Evolutionary conservation across 1,140 invertebrate genomes (phyloP), one percentile per base, ranked within the genome.

Genomic region (Macrobrachium rosenbergii): DNA sequence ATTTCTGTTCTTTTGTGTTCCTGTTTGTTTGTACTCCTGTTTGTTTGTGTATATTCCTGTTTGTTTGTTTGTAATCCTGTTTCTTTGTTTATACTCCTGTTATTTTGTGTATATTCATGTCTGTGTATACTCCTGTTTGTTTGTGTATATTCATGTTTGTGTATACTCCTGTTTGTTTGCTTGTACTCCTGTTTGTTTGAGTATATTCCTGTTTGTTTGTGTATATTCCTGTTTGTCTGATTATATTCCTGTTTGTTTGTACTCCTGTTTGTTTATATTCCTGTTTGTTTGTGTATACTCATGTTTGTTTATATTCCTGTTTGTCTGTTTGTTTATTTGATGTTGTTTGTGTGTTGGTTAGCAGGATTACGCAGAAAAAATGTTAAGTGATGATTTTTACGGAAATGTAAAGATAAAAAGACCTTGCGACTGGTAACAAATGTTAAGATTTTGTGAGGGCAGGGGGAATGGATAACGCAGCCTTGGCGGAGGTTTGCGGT

Each of bases 91-190:
- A 28, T 59, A 59, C 59, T 14, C 59, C 12, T 78, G n/a, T 78
- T 17, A 52, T 2, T 79, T 8, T 60, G 23, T 79, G 7, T 62
- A 5, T 62, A 37, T 80, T 11, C 43, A 2, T 80, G n/a, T 80
- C n/a, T 75, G 23, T 75, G 19, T 75, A 28, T 59, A 59, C 59
- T 14, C 59, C 12, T 78, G n/a, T 78, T 17, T 78, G n/a, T 79
- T 8, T 60, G 23, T 79, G 7, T 62, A 5, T 62, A 37, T 80
- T 11, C 43, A 2, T 80, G n/a, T 80, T 5, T 80, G 59, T 80
- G 5, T 80, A 7, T 80, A 17, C 37, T 12, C 23, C 5, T n/a
- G n/a, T 59, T 11, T 59, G 23, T 64, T 11, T 59, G 17, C 62
- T 3, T 80, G n/a, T 60, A 28, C 62, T n/a, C 21, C 10, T 59